These are phyloP conservation scores for Pyrrhosoma nymphula DNA, from an alignment of 2,888 invertebrate species.

Conservation along the genomic window DNA sequence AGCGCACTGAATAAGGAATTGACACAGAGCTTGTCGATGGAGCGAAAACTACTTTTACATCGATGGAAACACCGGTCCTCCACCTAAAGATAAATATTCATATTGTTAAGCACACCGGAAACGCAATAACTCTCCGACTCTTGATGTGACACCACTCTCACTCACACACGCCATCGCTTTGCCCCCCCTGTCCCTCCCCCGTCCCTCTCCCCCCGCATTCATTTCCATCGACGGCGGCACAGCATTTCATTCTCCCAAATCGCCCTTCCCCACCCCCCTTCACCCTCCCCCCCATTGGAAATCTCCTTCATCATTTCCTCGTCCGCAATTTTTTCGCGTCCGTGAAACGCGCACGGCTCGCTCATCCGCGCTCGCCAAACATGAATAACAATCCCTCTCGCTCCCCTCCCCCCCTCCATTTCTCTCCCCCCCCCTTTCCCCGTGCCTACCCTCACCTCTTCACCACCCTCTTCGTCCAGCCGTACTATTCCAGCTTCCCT, in stretches of 20 bases:
- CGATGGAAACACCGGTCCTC: neutral
- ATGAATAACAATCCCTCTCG: conserved; percentile 6
- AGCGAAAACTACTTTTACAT: neutral
- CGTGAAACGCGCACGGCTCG: neutral
- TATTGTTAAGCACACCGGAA: neutral
- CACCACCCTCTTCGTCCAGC: neutral
- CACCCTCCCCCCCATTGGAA: neutral
- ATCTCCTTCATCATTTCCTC: neutral
- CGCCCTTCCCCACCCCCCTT: neutral
- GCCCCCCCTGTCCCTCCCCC: neutral
- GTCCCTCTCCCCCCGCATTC: neutral
- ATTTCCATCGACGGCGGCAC: neutral
- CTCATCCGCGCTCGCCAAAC: neutral
- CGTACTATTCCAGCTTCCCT: neutral
- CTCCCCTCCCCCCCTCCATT: neutral
- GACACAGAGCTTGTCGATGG: neutral
- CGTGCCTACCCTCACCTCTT: neutral
- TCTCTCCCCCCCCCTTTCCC: neutral
- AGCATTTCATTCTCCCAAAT: neutral
- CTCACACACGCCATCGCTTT: too few relatives aligned
- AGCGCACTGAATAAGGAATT: neutral
- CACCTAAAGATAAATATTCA: neutral
- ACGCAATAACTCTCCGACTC: neutral
- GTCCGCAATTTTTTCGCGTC: neutral
- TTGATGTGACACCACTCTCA: neutral